A percentile compares a stretch with the other conserved stretches of the same genome.
Conservation (phyloP, 2,113 vertebrate species). For the Mastomys coucha region DNA sequence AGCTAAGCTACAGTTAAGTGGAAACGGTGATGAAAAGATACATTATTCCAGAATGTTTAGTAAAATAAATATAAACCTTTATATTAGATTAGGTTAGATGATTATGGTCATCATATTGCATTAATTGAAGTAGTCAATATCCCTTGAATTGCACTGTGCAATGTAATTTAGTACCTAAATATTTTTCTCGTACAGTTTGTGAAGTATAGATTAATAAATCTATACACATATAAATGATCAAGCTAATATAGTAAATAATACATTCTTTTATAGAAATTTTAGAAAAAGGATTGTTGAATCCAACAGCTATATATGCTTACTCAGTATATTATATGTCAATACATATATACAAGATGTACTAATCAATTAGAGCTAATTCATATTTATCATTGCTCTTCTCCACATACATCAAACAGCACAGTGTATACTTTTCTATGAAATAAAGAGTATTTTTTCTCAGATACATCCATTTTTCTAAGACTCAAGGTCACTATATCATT, state of each 20-base stretch:
- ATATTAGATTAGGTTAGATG: neutral
- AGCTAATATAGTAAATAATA: neutral
- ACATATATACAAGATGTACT: neutral
- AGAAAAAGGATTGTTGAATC: neutral
- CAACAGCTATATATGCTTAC: neutral
- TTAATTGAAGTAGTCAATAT: neutral
- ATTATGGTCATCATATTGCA: neutral
- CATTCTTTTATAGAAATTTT: neutral
- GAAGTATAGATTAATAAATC: neutral
- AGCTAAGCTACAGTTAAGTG: neutral
- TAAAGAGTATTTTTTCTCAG: neutral
- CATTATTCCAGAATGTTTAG: neutral
- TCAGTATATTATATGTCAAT: neutral
- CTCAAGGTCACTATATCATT: slow-evolving; percentile 26
- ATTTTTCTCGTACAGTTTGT: neutral
- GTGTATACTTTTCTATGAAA: slow-evolving; percentile 7
- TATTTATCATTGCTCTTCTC: neutral
- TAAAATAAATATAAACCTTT: neutral
- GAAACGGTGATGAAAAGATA: neutral
- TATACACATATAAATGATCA: neutral
- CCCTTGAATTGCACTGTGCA: neutral
- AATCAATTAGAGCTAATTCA: too few species aligned
- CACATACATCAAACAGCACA: neutral
- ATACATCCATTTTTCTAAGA: slow-evolving; percentile 26
- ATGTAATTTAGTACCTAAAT: neutral